These are phyloP conservation scores for Phrynocephalus versicolor DNA, from an alignment of 2,113 vertebrate species.

Conservation along the genomic window DNA sequence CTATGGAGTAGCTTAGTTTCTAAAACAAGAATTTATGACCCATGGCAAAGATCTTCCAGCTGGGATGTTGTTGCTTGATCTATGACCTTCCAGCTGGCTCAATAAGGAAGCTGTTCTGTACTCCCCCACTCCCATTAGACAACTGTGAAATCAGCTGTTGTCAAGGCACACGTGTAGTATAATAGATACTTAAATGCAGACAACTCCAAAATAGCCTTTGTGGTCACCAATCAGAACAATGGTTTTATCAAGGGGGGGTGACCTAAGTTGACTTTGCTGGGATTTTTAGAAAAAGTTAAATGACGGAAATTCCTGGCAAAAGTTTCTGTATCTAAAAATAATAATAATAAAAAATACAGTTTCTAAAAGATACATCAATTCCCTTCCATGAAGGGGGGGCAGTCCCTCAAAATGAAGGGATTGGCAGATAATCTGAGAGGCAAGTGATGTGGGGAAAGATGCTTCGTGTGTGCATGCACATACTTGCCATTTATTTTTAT, in stretches of 20 bases:
- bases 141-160: slow-evolving; percentile 32
- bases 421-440: no score
- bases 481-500: no score
- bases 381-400: no score
- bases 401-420: no score
- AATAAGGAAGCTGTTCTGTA: slow-evolving; percentile 22
- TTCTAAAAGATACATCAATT: no score
- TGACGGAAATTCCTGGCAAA: no score
- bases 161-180: slow-evolving; percentile 38
- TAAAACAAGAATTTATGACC: slow-evolving; percentile 18
- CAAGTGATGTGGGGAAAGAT: no score
- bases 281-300: no score
- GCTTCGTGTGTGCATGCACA: no score
- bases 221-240: slow-evolving; percentile 46
- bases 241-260: slow-evolving; percentile 11
- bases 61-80: slow-evolving; percentile 27
- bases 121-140: slow-evolving; percentile 27
- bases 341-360: no score
- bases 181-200: slow-evolving; percentile 53
- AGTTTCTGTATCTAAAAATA: no score
- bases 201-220: slow-evolving; percentile 47
- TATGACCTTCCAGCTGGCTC: slow-evolving; percentile 29
- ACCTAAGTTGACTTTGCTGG: no score
- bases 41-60: not conserved
- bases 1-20: not conserved